These are phyloP conservation scores for Trigoniulus corallinus DNA, from an alignment of 1,140 invertebrate species.

Conservation along the genomic window DNA sequence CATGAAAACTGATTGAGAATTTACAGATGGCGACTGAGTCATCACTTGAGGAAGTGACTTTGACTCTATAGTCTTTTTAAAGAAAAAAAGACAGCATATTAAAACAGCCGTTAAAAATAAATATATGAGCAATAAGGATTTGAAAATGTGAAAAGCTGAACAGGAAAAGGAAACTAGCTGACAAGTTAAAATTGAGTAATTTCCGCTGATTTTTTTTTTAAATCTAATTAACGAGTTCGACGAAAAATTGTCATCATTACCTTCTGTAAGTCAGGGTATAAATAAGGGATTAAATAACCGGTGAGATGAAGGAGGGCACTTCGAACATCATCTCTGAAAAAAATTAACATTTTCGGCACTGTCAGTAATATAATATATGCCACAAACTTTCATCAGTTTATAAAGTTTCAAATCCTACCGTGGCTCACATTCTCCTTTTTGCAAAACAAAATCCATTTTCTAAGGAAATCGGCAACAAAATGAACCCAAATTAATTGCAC, in stretches of 20 bases:
- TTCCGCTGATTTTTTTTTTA: too few species aligned
- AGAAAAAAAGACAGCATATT: neutral
- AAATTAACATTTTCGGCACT: neutral
- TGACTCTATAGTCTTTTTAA: neutral
- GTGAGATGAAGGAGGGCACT: conserved; percentile 9
- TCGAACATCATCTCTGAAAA: conserved; percentile 10
- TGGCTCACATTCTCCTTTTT: conserved; percentile 6
- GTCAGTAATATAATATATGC: too few species aligned
- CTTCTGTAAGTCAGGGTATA: neutral
- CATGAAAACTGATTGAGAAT: neutral
- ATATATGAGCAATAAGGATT: too few species aligned
- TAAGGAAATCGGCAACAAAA: too few species aligned
- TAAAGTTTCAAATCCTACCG: neutral
- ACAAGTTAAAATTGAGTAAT: too few species aligned
- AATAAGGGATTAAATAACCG: conserved; percentile 2
- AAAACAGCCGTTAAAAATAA: neutral
- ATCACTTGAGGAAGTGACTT: neutral
- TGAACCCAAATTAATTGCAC: too few species aligned
- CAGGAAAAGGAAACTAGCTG: too few species aligned
- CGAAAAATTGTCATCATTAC: too few species aligned
- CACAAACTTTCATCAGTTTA: neutral
- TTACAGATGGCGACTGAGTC: neutral
- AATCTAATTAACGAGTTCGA: too few species aligned
- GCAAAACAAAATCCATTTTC: conserved; percentile 7
- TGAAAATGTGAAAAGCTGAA: too few species aligned